Base-by-base conservation (phyloP, 2,113 vertebrate species). In the Delphinus delphis region DNA sequence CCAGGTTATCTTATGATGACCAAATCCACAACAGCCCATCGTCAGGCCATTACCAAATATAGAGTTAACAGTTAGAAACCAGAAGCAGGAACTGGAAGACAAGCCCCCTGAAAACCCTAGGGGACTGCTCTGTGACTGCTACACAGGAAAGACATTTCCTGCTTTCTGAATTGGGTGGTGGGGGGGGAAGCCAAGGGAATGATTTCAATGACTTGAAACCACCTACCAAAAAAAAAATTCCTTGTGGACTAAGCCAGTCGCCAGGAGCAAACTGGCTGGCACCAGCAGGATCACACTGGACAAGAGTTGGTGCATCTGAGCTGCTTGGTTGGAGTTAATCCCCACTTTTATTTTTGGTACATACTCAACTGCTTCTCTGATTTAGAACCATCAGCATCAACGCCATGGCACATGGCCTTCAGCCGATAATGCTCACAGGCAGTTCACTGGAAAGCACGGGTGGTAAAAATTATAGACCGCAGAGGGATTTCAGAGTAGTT, bases 61-160 rank as follows among this genome's bases (percentile, higher is more conserved):
- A 97, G 97, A 95, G 62, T 94, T 81, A 53, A 58, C 95, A 79
- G 81, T 96, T 88, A 88, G 70, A 97, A 92, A 91, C 95, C 96
- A 97, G 97, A 96, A 94, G 94, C 96, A 96, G 97, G 95, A 98
- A 98, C 93, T 95, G 89, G 90, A 89, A 93, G 93, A 85, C 70
- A 88, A 95, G 77, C 70, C 93, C 93, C 76, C 74, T 87, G 60
- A 70, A 96, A 93, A 47, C 53, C 94, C 95, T 80, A 21, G 36
- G 91, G 94, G 92, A 95, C 92, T 70, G 67, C 95, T 88, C 71
- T 83, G 63, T 21, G 71, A 95, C 88, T 96, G 80, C 93, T 88
- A 60, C 38, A 92, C 73, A 86, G 84, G 90, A 97, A 97, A 70
- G 71, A 82, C 38, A 93, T 94, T 98, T 98, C 98, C 98, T 98